Base-by-base conservation (phyloP, 2,888 invertebrate species). In the Desoria tigrina region DNA sequence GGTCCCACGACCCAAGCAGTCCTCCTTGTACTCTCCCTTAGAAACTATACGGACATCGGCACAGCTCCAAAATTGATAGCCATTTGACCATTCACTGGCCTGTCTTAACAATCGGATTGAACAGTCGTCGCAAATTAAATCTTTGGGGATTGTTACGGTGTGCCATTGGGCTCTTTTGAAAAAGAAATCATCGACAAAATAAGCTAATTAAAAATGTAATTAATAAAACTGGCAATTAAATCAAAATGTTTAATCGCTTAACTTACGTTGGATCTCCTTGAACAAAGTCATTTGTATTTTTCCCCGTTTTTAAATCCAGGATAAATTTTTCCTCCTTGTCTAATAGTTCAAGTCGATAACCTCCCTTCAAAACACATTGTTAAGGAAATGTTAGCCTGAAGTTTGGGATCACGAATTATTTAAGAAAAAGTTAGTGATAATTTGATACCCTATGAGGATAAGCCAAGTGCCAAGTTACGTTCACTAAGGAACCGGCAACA, bases 31-130 rank as follows among this genome's bases (percentile, higher is more conserved):
- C 49, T 86, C 85, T 78, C 76, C 74, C 78, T 79, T 76, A 58
- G 77, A 76, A 57, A 80, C 78, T 67, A 96, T 90, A 78, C 94
- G 92, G 61, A 97, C 90, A 81, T 97, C 96, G 2, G 95, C 90
- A 79, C 97, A 97, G 0, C 94, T 94, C 93, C 94, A 95, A 83
- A 97, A 96, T 70, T 89, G 83, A 81, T 95, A 96, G 77, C 84
- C 86, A 62, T 84, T 82, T 0, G 88, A 86, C 94, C 94, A 96
- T 82, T 98, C 96, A 27, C 87, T 86, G 0, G 96, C 96, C 81
- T 96, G 92, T 0, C 96, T 84, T 61, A 94, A 84, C 73, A 98
- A 83, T 66, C 96, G 87, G 42, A 98, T 83, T 0, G 94, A 92
- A 80, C 97, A 98, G 81, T 94, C 90, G 65, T 84, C 84, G 79